Conservation (phyloP, 64 coral and sea anemone species). For the Anthopleura sola region DNA sequence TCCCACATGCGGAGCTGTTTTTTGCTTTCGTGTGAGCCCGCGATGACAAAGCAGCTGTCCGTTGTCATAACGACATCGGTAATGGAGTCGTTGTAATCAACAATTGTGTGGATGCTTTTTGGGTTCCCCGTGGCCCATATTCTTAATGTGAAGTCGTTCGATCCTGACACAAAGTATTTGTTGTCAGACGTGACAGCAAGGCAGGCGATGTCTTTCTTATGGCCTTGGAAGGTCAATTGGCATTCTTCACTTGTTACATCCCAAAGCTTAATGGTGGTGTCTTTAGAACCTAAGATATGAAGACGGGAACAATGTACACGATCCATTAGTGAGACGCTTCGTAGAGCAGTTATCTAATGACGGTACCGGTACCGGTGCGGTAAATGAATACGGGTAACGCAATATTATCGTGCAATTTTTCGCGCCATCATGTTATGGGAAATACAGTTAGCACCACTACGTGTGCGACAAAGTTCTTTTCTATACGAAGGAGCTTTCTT, state of each 20-base stretch:
- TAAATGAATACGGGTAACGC: neutral
- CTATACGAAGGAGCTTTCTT: neutral
- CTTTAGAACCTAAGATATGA: slow-evolving; percentile 42
- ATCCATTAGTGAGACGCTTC: too few species aligned
- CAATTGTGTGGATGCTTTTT: slow-evolving; percentile 30
- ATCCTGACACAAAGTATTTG: slow-evolving; percentile 54
- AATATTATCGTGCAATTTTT: neutral
- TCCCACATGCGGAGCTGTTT: slow-evolving; percentile 76
- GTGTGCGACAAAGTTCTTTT: too few species aligned
- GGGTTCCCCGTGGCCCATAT: slow-evolving; percentile 44
- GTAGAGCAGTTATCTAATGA: neutral
- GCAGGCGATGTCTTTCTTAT: slow-evolving; percentile 54
- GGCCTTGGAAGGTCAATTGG: slow-evolving; percentile 39
- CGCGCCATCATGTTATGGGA: too few species aligned
- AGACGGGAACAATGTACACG: neutral
- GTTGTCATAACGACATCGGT: slow-evolving; percentile 53
- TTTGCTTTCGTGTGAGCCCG: slow-evolving; percentile 71
- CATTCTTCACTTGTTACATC: slow-evolving; percentile 37
- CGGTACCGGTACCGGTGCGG: too few species aligned
- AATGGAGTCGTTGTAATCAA: slow-evolving; percentile 60
- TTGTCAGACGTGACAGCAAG: slow-evolving; percentile 52
- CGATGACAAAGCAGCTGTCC: slow-evolving; percentile 57
- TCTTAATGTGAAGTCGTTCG: slow-evolving; percentile 63
- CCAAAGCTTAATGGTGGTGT: slow-evolving; percentile 71
- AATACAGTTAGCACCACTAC: too few species aligned